Base-by-base conservation (phyloP, 2,888 invertebrate genomes). In the Andrena hattorfiana region DNA sequence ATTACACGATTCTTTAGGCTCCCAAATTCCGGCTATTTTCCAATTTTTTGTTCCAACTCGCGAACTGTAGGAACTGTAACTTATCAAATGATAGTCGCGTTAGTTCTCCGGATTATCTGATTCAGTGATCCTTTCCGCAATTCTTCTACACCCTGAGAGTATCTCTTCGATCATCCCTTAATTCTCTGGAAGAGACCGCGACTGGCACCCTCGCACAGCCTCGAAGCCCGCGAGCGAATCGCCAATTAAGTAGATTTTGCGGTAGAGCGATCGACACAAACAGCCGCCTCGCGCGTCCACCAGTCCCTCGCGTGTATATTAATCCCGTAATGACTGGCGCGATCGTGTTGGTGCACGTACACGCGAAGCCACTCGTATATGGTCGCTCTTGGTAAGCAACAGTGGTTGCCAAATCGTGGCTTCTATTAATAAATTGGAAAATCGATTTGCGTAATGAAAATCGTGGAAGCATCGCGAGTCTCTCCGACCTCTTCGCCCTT, bases 341-440 rank as follows among this genome's bases (percentile, higher is more conserved):
- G 56, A 73, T 56, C 69, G 72, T 10, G 23, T 16, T 62, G 67
- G 48, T 8, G n/a, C 59, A 63, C 64, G 35, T 26, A 60, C 63
- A 68, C 67, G 84, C 83, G 73, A 59, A 56, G 74, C 88, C 63
- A 70, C 79, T 90, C 91, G 86, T 92, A 92, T 89, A 92, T 91
- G 91, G 92, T 87, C 85, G 90, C 80, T 89, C 91, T 90, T 90
- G 89, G 92, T 94, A 93, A 93, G 93, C 93, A 93, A 90, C 93
- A 92, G 91, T 90, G 92, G 91, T 93, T 93, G 91, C 93, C 93
- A 93, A 93, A 93, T 92, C 90, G 88, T 81, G 88, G 84, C 76
- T 86, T 86, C 91, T 93, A 93, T 93, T 93, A 92, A 92, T 93
- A 93, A 90, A 77, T 4, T 87, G 83, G 86, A 85, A 91, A 91